Base-by-base conservation (phyloP, 2,797 vertebrate genomes). In the Microctenopoma steveboyesi region DNA sequence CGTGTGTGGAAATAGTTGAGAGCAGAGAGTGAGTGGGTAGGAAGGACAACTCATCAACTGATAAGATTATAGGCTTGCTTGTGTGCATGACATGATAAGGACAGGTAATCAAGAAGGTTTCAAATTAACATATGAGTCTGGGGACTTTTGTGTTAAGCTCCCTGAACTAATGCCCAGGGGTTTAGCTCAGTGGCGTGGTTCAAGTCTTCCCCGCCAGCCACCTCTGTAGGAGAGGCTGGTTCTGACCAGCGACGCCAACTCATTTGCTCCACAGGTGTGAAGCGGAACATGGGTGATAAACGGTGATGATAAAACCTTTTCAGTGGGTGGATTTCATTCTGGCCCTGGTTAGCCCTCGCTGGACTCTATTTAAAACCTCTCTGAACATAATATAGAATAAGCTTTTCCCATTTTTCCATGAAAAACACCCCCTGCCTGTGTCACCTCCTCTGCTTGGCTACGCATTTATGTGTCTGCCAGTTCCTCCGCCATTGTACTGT, bases 141-240 rank as follows among this genome's bases (percentile, higher is more conserved):
- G 53, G 70, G 85, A 89, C 83, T 86, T 87, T 85, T 68, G 64
- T 72, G 86, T 80, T 90, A 88, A 91, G 84, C 89, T 78, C 78
- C 86, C 81, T 85, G 86, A 89, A 91, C 88, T 88, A 88, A 91
- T 84, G 72, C 85, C 69, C 10, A 27, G 35, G 70, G 76, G 64
- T 81, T 84, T 78, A 85, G 83, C 77, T 86, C 72, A 80, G 79
- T 57, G 73, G 68, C 77, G 47, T 5, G 75, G 72, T 76, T 77
- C 81, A 59, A 63, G 77, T 63, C 79, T 25, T 64, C 77, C 64
- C 64, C 50, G 39, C 40, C 58, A 48, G 75, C 48, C 3, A 28
- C 59, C 67, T 68, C 74, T 69, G 81, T 68, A 68, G 87, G 73
- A 74, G 70, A 59, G 46, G 50, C 74, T 60, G 77, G 77, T 78